phyloP scores from a whole-genome alignment of 2,113 vertebrate genomes.

The Zapus hudsonius region DNA sequence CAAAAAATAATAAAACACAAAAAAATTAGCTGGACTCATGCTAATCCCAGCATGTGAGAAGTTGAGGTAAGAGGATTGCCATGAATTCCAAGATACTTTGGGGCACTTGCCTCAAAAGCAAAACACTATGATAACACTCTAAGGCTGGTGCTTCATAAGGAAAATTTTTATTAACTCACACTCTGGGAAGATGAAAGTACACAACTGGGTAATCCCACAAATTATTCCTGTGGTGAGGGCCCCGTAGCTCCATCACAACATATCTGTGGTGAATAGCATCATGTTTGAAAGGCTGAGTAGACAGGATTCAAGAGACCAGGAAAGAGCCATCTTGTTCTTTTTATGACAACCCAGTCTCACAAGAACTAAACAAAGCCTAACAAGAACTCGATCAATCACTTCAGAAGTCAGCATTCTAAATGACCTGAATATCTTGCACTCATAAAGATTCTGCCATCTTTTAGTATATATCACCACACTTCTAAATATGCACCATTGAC shows the following conservation, averaged over 20 bases:
- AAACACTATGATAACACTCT: not conserved
- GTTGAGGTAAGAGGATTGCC: too few relatives aligned
- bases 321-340: not conserved
- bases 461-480: not conserved
- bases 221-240: not conserved
- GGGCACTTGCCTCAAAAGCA: too few relatives aligned
- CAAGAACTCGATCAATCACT: not conserved
- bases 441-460: not conserved
- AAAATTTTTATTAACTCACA: not conserved
- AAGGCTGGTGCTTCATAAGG: not conserved
- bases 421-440: not conserved
- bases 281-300: not conserved
- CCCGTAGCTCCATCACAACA: not conserved
- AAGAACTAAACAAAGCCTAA: not conserved
- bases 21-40: too few relatives aligned
- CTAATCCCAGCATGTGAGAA: too few relatives aligned
- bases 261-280: not conserved
- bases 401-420: not conserved
- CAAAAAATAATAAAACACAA: too few relatives aligned
- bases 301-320: not conserved
- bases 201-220: not conserved
- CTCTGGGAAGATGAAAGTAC: not conserved
- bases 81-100: too few relatives aligned
- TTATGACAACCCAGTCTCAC: not conserved
- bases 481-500: not conserved